phyloP scores from a whole-genome alignment of 2,797 vertebrate genomes.

The Mallotus villosus region DNA sequence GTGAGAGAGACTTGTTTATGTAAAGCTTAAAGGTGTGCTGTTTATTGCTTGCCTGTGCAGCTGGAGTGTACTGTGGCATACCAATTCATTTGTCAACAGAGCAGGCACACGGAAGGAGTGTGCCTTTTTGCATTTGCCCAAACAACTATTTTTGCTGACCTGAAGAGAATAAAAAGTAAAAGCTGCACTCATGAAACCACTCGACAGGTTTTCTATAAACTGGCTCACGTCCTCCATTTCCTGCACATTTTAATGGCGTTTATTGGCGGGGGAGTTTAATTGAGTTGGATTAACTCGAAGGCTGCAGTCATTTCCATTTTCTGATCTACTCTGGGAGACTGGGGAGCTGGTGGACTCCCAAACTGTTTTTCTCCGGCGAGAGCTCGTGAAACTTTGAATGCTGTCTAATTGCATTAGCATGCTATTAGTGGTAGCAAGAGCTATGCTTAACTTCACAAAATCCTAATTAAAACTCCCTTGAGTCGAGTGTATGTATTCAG shows the following conservation, averaged over 20 bases:
- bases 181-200: too few species aligned
- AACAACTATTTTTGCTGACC: too few species aligned
- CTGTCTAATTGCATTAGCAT: slow-evolving; percentile 37
- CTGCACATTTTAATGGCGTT: slow-evolving; percentile 32
- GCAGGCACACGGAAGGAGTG: too few species aligned
- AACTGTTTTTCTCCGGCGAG: slow-evolving; percentile 18
- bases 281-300: slow-evolving; percentile 29
- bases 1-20: not conserved
- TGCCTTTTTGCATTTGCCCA: too few species aligned
- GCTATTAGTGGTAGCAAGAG: slow-evolving; percentile 33
- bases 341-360: slow-evolving; percentile 16
- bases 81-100: too few species aligned
- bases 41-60: too few species aligned
- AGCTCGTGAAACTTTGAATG: slow-evolving; percentile 26
- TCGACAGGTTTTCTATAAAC: slow-evolving; percentile 9
- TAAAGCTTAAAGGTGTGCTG: too few species aligned
- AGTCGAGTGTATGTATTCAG: slow-evolving; percentile 4
- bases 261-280: slow-evolving; percentile 22
- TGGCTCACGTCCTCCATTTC: slow-evolving; percentile 19
- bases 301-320: slow-evolving; percentile 20
- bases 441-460: slow-evolving; percentile 30
- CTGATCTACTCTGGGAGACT: slow-evolving; percentile 28
- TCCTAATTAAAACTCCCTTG: slow-evolving; percentile 26
- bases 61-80: too few species aligned
- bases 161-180: too few species aligned